phyloP scores from a whole-genome alignment of 2,113 vertebrate species.

The Glaucidium brasilianum region DNA sequence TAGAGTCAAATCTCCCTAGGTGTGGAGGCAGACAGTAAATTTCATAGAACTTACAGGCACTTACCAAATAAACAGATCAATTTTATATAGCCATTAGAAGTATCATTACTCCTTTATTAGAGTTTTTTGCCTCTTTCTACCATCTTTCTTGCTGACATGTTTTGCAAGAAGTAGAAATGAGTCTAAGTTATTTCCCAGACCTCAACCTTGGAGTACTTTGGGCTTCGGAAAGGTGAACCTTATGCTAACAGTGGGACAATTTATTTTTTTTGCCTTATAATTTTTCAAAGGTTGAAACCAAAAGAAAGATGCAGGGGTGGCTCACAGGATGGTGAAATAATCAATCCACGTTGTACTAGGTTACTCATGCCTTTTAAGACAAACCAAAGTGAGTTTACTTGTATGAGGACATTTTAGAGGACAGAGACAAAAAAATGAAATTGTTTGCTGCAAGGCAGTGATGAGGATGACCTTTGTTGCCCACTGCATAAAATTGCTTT shows the following conservation, averaged over 20 bases:
- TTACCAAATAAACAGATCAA: neutral
- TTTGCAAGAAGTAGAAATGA: neutral
- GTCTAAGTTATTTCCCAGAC: neutral
- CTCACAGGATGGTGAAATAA: neutral
- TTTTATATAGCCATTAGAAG: neutral
- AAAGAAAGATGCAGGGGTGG: rapidly evolving
- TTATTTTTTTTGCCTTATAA: neutral
- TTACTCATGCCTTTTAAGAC: neutral
- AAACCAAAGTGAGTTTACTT: neutral
- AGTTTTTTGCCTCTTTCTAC: neutral
- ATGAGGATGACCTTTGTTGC: neutral
- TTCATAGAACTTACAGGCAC: neutral
- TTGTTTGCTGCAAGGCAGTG: neutral
- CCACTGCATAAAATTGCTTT: neutral
- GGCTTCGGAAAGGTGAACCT: neutral
- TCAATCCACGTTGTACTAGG: neutral
- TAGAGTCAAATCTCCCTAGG: neutral
- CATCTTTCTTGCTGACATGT: neutral
- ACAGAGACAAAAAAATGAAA: rapidly evolving
- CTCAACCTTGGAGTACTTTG: neutral
- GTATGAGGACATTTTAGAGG: neutral
- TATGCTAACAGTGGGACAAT: neutral
- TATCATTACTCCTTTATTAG: neutral
- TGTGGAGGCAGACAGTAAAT: neutral
- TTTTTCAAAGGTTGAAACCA: neutral